phyloP scores from a whole-genome alignment of 2,797 vertebrate genomes.

The Microcaecilia unicolor region DNA sequence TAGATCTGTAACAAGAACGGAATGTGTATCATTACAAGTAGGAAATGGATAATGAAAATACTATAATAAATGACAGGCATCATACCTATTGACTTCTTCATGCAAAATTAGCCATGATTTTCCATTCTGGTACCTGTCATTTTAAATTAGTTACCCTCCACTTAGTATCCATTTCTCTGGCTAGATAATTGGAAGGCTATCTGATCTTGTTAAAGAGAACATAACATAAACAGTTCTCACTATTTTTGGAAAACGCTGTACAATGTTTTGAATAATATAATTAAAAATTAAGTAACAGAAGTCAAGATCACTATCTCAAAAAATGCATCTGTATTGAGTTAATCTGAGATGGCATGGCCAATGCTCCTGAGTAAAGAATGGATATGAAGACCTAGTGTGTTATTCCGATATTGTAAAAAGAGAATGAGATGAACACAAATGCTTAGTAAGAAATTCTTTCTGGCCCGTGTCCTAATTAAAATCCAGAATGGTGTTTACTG shows the following conservation, averaged over 20 bases:
- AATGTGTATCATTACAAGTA: neutral
- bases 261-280: constrained; percentile 27
- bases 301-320: constrained; percentile 1
- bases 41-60: constrained; percentile 1
- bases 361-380: neutral
- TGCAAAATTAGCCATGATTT: constrained; percentile 21
- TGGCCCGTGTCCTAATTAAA: constrained; percentile 30
- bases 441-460: constrained; percentile 10
- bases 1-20: neutral
- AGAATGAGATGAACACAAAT: constrained; percentile 12
- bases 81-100: constrained; percentile 3
- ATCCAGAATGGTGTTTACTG: constrained; percentile 27
- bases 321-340: neutral
- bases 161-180: constrained; percentile 17
- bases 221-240: constrained; percentile 25
- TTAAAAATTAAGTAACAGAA: constrained; percentile 23
- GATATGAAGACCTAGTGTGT: too few species aligned
- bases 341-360: constrained; percentile 21
- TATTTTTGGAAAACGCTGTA: constrained; percentile 32
- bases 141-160: constrained; percentile 25
- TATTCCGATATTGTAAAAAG: too few species aligned
- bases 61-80: constrained; percentile 1
- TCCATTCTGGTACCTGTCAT: constrained; percentile 17
- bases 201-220: constrained; percentile 16
- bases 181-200: constrained; percentile 27